Evolutionary conservation across 2,797 vertebrate species (phyloP).

Genomic region (Smutsia gigantea): DNA sequence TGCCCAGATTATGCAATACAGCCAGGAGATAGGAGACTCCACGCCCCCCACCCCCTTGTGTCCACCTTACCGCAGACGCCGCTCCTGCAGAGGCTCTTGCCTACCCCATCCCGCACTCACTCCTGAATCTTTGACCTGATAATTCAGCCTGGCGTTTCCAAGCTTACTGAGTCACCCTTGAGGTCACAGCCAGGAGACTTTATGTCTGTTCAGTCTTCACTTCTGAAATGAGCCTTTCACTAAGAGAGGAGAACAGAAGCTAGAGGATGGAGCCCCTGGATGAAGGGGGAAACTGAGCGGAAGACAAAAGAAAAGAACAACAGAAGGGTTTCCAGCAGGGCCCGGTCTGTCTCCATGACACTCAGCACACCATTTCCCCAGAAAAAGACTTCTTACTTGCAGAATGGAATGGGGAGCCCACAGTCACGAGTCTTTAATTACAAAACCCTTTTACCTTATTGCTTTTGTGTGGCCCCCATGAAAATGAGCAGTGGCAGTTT

Average conservation of each 20-base stretch:
- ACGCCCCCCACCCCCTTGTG: fast-evolving
- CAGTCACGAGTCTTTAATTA: slow-evolving; percentile 84
- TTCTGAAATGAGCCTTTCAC: neutral
- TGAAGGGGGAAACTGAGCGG: neutral
- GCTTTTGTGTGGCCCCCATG: slow-evolving; percentile 73
- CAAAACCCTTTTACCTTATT: slow-evolving; percentile 83
- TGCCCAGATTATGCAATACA: neutral
- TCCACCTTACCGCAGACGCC: neutral
- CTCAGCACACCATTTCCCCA: slow-evolving; percentile 61
- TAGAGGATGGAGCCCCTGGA: neutral
- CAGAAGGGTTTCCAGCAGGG: slow-evolving; percentile 42
- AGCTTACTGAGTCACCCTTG: neutral
- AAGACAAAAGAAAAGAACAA: slow-evolving; percentile 6
- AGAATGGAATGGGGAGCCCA: slow-evolving; percentile 69
- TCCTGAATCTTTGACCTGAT: neutral
- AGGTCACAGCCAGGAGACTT: neutral
- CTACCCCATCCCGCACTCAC: fast-evolving
- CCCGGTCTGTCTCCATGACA: slow-evolving; percentile 8
- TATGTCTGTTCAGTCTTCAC: neutral
- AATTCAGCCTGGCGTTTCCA: neutral
- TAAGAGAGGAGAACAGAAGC: neutral
- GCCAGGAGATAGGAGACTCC: neutral
- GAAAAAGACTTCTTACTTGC: slow-evolving; percentile 74
- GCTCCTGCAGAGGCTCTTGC: fast-evolving
- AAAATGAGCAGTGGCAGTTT: slow-evolving; percentile 83